A percentile compares a stretch with the other conserved stretches of the same genome.
Evolutionary conservation across 2,888 invertebrate species (phyloP).

Genomic region (Leptodirus hochenwartii): DNA sequence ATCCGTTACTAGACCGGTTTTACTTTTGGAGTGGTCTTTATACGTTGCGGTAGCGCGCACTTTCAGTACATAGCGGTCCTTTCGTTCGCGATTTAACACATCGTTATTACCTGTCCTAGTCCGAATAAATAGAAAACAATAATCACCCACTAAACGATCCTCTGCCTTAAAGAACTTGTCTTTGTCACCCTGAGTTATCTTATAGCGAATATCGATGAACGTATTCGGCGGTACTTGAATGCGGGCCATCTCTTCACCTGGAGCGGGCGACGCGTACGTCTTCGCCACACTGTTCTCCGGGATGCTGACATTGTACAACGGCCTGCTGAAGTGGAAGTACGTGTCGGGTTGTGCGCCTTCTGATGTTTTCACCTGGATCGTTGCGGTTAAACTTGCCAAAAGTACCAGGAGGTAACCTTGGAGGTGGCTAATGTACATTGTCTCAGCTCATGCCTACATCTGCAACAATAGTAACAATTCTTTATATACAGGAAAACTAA

Average conservation of each 20-base stretch:
- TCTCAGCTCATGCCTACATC: conserved; percentile 22
- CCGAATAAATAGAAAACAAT: conserved; percentile 80
- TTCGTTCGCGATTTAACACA: conserved; percentile 84
- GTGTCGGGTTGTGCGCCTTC: conserved; percentile 18
- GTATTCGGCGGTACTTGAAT: conserved; percentile 29
- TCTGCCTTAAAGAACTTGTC: conserved; percentile 89
- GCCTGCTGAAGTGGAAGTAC: conserved; percentile 50
- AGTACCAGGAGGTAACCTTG: conserved; percentile 21
- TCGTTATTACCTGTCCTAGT: conserved; percentile 75
- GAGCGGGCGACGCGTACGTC: conserved; percentile 57
- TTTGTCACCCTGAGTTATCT: conserved; percentile 72
- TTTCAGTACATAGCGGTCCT: conserved; percentile 62
- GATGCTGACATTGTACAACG: conserved; percentile 72
- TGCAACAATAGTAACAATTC: no score
- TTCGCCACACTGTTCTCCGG: conserved; percentile 85
- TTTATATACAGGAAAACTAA: no score
- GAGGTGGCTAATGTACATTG: conserved; percentile 20
- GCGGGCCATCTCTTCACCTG: conserved; percentile 64
- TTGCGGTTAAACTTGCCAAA: no score
- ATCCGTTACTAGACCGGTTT: conserved; percentile 47
- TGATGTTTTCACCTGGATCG: conserved; percentile 15
- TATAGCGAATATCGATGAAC: conserved; percentile 52
- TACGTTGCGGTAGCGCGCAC: conserved; percentile 53
- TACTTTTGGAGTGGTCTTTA: conserved; percentile 36
- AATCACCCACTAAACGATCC: conserved; percentile 76